phyloP scores from a whole-genome alignment of 2,113 vertebrate species.

The Riparia riparia region DNA sequence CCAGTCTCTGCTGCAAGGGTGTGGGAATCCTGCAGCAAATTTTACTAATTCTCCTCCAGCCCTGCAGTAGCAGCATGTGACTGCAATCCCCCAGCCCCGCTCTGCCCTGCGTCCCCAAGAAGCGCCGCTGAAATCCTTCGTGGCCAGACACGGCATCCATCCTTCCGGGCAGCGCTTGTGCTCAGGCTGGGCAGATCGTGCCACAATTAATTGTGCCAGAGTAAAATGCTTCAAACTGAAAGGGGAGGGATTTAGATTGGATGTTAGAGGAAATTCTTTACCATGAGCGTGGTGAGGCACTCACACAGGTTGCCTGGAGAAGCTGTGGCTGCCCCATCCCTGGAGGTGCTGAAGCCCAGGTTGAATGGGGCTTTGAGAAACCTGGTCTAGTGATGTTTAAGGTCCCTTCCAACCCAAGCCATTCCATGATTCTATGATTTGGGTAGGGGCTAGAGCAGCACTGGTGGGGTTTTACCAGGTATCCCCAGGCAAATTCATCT shows the following conservation, averaged over 20 bases:
- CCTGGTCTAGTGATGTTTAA: background rate
- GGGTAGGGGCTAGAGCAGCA: background rate
- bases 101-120: background rate
- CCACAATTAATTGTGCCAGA: background rate
- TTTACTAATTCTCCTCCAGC: constrained; percentile 63
- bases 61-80: constrained; percentile 42
- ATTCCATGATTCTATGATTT: no score
- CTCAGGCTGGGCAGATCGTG: fast-evolving
- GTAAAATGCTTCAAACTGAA: fast-evolving
- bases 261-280: background rate
- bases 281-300: background rate
- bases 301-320: background rate
- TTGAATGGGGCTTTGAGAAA: background rate
- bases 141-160: background rate
- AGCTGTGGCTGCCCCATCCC: background rate
- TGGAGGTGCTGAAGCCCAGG: background rate
- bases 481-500: fast-evolving
- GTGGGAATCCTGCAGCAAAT: constrained; percentile 51
- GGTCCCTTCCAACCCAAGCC: background rate
- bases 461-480: background rate
- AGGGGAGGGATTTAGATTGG: background rate
- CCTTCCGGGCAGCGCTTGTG: background rate
- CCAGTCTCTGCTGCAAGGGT: constrained; percentile 37
- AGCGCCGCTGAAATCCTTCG: background rate
- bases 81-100: background rate